phyloP scores from a whole-genome alignment of 2,888 invertebrate genomes.

The Hydropsyche betteni region DNA sequence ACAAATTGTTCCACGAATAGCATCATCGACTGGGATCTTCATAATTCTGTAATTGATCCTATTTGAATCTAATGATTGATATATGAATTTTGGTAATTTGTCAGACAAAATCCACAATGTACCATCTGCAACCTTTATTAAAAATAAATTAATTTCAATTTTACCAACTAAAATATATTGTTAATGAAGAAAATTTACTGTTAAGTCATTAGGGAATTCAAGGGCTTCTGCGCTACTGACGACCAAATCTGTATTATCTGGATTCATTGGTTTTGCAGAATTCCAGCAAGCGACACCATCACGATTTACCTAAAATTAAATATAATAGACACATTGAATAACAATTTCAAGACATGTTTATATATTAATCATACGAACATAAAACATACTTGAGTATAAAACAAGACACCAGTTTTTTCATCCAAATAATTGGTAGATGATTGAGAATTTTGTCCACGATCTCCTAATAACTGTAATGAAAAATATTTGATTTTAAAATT shows the following conservation, averaged over 20 bases:
- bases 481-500: constrained; percentile 52
- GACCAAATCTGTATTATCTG: constrained; percentile 73
- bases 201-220: constrained; percentile 82
- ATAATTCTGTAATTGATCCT: constrained; percentile 75
- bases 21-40: constrained; percentile 65
- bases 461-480: constrained; percentile 68
- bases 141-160: constrained; percentile 39
- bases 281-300: constrained; percentile 88
- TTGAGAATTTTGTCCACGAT: constrained; percentile 76
- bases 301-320: constrained; percentile 68
- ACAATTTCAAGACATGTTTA: not conserved
- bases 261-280: constrained; percentile 69
- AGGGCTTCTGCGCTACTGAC: constrained; percentile 73
- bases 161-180: too few relatives aligned
- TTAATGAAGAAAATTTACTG: constrained; percentile 59
- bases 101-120: constrained; percentile 82
- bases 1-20: constrained; percentile 68
- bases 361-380: not conserved
- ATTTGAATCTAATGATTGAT: constrained; percentile 70
- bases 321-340: constrained; percentile 11
- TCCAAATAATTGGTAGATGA: constrained; percentile 79
- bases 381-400: constrained; percentile 73
- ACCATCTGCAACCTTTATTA: constrained; percentile 66
- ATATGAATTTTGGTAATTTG: constrained; percentile 77
- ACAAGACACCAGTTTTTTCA: constrained; percentile 72